A percentile compares a stretch with the other conserved stretches of the same genome.
These are phyloP conservation scores for Telmatochromis sp. DNA, from an alignment of 2,113 vertebrate genomes.

Conservation along the genomic window DNA sequence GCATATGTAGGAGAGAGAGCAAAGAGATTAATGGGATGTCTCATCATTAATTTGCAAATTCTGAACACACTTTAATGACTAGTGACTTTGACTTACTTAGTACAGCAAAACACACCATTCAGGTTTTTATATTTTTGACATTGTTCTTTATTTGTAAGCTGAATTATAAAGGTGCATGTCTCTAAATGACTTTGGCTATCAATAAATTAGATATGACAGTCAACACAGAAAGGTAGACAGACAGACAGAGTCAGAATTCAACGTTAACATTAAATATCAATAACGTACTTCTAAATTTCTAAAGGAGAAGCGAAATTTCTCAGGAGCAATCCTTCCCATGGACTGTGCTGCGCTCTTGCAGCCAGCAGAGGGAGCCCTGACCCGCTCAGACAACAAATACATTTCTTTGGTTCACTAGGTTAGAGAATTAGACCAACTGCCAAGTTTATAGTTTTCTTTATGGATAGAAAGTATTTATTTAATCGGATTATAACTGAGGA, in stretches of 20 bases:
- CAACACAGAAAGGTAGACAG: not conserved
- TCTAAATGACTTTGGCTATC: not conserved
- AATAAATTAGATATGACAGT: not conserved
- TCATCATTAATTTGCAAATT: not conserved
- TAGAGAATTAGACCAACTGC: not conserved
- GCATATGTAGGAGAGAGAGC: not conserved
- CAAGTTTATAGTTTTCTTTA: not conserved
- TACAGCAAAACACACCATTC: not conserved
- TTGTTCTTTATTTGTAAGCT: not conserved
- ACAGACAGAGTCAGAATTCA: not conserved
- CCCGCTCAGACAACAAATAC: not conserved
- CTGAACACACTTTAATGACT: not conserved
- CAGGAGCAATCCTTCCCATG: not conserved
- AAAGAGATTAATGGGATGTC: not conserved
- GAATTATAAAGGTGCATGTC: not conserved
- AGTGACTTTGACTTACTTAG: not conserved
- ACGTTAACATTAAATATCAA: not conserved
- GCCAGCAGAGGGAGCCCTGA: constrained; percentile 54
- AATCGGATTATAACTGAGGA: not conserved
- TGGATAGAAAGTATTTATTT: not conserved
- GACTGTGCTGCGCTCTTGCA: not conserved
- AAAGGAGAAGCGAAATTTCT: not conserved
- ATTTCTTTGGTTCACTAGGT: not conserved
- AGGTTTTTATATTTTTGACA: not conserved
- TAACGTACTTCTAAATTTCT: not conserved